Conservation (phyloP, 2,888 invertebrate species). For the Mystacides longicornis region DNA sequence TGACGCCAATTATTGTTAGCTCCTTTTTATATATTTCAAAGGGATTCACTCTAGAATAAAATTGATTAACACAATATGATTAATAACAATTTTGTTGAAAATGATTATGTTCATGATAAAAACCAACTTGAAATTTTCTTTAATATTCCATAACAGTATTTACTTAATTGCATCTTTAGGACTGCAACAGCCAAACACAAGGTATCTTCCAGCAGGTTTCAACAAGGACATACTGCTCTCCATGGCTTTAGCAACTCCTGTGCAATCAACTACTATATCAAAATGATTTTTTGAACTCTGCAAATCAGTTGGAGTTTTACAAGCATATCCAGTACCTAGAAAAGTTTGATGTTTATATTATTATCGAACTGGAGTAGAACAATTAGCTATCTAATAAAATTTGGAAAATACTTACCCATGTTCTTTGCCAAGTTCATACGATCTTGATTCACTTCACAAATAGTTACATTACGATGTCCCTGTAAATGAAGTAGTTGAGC, state of each 20-base stretch:
- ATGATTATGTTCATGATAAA: background rate
- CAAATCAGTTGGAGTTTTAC: slow-evolving; percentile 49
- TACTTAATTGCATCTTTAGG: slow-evolving; percentile 33
- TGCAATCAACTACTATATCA: slow-evolving; percentile 65
- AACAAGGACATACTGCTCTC: slow-evolving; percentile 53
- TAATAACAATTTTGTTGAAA: background rate
- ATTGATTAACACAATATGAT: background rate
- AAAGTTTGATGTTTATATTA: background rate
- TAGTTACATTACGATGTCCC: slow-evolving; percentile 60
- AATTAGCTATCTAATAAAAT: background rate
- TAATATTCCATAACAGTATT: background rate
- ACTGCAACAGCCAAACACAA: slow-evolving; percentile 61
- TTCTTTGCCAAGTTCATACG: slow-evolving; percentile 46
- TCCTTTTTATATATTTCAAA: slow-evolving; percentile 57
- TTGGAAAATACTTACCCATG: slow-evolving; percentile 37
- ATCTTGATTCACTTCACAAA: slow-evolving; percentile 56
- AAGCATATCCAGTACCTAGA: slow-evolving; percentile 53
- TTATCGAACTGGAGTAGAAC: background rate
- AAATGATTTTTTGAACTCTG: slow-evolving; percentile 43
- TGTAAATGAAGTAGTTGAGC: slow-evolving; percentile 56
- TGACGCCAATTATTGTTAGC: slow-evolving; percentile 54
- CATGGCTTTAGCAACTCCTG: slow-evolving; percentile 63
- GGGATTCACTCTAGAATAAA: slow-evolving; percentile 44
- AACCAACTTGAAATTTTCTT: background rate
- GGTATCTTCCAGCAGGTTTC: slow-evolving; percentile 55